These are phyloP conservation scores for Nesoenas mayeri DNA, from an alignment of 2,113 vertebrate species.

Conservation along the genomic window DNA sequence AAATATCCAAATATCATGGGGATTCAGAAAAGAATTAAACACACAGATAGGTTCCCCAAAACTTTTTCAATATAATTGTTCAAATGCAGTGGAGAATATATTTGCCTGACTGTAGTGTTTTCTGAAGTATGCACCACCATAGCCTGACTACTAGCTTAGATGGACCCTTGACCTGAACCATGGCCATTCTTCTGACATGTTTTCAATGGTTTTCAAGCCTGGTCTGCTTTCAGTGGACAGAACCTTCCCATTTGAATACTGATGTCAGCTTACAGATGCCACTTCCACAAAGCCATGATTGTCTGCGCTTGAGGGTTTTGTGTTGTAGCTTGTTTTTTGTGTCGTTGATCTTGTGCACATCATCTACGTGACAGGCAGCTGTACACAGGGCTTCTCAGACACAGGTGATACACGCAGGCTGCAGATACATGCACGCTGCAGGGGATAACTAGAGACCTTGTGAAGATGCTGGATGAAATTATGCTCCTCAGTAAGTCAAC, in stretches of 20 bases:
- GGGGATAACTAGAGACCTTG: background rate
- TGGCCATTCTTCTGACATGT: background rate
- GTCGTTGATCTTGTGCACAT: background rate
- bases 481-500: background rate
- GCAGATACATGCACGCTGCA: background rate
- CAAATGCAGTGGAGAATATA: background rate
- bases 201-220: background rate
- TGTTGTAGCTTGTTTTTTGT: background rate
- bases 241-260: background rate
- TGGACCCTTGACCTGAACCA: background rate
- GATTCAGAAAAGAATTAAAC: background rate
- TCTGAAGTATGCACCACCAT: background rate
- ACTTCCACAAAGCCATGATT: background rate
- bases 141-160: background rate
- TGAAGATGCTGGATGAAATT: background rate
- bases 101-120: background rate
- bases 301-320: background rate
- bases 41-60: background rate
- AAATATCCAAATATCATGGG: background rate
- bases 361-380: too few relatives aligned
- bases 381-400: background rate
- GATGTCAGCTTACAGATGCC: background rate
- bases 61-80: background rate
- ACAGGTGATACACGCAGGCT: background rate
- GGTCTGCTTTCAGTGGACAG: background rate